Evolutionary conservation across 2,797 vertebrate species (phyloP).

Genomic region (Anas bahamensis): DNA sequence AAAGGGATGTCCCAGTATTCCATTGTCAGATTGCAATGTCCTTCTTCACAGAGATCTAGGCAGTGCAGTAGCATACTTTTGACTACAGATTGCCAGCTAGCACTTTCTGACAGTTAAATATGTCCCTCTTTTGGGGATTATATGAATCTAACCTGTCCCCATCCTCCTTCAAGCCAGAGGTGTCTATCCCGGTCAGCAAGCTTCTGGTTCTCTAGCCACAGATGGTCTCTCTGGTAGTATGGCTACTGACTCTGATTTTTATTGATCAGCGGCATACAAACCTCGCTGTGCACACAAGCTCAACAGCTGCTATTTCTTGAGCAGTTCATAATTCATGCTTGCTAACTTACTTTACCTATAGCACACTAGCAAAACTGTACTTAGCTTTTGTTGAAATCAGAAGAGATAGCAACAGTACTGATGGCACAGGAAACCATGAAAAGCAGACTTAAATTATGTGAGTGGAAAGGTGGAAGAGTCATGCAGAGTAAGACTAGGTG

Average conservation of each 20-base stretch:
- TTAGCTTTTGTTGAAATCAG: background rate
- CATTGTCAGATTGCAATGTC: background rate
- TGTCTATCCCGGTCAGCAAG: background rate
- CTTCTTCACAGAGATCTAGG: background rate
- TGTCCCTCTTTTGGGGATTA: background rate
- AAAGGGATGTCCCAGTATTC: background rate
- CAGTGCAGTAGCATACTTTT: background rate
- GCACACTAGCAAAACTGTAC: background rate
- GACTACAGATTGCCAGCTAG: background rate
- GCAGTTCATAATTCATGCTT: conserved; percentile 64
- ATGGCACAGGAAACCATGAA: background rate
- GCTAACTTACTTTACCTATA: conserved; percentile 48
- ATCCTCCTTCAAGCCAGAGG: background rate
- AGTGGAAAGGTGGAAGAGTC: background rate
- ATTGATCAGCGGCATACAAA: conserved; percentile 68
- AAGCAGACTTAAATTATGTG: background rate
- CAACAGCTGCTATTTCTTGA: conserved; percentile 70
- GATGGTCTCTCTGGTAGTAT: conserved; percentile 58
- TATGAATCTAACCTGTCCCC: background rate
- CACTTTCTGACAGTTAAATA: background rate
- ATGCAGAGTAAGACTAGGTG: background rate
- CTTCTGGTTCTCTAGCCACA: conserved; percentile 47
- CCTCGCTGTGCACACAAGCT: conserved; percentile 64
- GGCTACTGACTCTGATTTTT: conserved; percentile 68
- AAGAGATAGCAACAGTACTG: background rate